Evolutionary conservation across 2,888 invertebrate species (phyloP).

Genomic region (Agelastica alni): DNA sequence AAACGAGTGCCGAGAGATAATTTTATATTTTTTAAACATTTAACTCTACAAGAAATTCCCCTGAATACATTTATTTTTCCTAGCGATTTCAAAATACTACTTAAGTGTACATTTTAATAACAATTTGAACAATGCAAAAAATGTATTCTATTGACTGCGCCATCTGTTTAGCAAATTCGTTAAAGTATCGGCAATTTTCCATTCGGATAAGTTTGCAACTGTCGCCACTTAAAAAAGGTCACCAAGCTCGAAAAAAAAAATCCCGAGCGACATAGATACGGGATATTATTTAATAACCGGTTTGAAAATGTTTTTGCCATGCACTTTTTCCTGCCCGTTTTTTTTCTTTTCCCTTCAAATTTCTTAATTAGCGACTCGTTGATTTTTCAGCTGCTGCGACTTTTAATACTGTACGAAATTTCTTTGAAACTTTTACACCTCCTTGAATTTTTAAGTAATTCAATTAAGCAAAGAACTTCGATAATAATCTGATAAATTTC

Average conservation of each 20-base stretch:
- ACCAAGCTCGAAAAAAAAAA: not conserved
- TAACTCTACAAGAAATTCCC: too few relatives aligned
- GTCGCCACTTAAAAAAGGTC: not conserved
- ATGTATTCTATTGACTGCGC: too few relatives aligned
- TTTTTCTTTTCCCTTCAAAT: constrained; percentile 9
- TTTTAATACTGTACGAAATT: constrained; percentile 43
- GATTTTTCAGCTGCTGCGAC: constrained; percentile 28
- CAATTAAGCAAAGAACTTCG: constrained; percentile 33
- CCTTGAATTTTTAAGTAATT: constrained; percentile 43
- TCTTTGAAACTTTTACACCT: constrained; percentile 42
- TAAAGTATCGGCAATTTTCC: not conserved
- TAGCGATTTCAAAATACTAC: too few relatives aligned
- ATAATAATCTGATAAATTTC: constrained; percentile 19
- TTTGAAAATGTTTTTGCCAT: not conserved
- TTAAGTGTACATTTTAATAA: too few relatives aligned
- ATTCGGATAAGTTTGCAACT: not conserved
- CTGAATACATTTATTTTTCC: too few relatives aligned
- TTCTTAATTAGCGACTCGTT: constrained; percentile 20
- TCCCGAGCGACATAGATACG: not conserved
- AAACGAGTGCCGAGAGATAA: too few relatives aligned
- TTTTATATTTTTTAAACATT: too few relatives aligned
- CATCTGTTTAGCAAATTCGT: not conserved
- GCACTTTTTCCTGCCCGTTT: not conserved
- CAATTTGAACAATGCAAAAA: too few relatives aligned
- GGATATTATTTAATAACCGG: constrained; percentile 1